phyloP scores from a whole-genome alignment of 2,113 vertebrate species.

The Motacilla tschutschensis region DNA sequence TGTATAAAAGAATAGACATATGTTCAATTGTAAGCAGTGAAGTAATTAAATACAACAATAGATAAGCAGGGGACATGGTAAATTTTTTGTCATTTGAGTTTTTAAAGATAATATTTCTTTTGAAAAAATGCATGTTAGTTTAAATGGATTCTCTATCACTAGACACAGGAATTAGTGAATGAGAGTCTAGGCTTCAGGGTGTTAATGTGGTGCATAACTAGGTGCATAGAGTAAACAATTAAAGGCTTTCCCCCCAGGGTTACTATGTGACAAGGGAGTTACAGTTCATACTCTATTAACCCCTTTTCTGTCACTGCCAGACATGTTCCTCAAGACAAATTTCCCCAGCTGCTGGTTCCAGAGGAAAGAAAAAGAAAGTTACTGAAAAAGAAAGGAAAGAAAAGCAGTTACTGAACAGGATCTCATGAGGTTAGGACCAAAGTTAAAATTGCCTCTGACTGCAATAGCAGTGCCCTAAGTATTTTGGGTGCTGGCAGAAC shows the following conservation, averaged over 20 bases:
- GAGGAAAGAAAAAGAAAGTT: background rate
- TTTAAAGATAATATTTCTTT: background rate
- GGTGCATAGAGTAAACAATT: background rate
- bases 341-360: background rate
- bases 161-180: background rate
- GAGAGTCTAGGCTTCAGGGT: background rate
- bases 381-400: background rate
- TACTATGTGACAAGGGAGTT: background rate
- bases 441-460: background rate
- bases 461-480: background rate
- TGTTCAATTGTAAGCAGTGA: background rate
- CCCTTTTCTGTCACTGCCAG: background rate
- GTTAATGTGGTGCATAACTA: rapidly evolving
- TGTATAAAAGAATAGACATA: background rate
- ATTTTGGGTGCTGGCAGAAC: background rate
- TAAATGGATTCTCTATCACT: background rate
- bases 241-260: background rate
- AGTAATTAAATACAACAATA: background rate
- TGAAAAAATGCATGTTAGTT: background rate
- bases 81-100: background rate
- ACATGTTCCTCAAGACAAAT: background rate
- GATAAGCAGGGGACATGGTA: background rate
- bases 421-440: background rate
- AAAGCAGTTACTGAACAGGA: background rate
- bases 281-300: background rate